Conservation (phyloP, 2,888 invertebrate species). For the Megaustenia siamemsis region DNA sequence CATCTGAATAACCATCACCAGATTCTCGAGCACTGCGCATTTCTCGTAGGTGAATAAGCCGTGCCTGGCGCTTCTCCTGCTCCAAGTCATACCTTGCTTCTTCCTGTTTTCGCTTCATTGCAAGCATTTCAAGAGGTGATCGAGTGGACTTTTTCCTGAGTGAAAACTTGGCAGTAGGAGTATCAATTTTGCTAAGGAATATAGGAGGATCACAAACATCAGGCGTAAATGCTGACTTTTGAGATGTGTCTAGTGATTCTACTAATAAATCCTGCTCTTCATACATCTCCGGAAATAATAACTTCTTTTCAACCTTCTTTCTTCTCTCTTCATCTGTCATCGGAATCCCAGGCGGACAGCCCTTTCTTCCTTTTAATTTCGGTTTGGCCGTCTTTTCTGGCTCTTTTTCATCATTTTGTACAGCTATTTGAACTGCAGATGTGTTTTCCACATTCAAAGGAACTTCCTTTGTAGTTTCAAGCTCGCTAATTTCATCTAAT, state of each 20-base stretch:
- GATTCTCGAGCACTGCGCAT: slow-evolving; percentile 40
- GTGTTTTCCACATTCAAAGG: not conserved
- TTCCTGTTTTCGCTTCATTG: slow-evolving; percentile 69
- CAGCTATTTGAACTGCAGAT: not conserved
- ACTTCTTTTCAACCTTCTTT: not conserved
- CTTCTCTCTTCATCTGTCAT: slow-evolving; percentile 49
- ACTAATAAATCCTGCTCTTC: not conserved
- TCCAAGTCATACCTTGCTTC: slow-evolving; percentile 69
- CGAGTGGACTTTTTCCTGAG: slow-evolving; percentile 70
- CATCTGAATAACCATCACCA: slow-evolving; percentile 26
- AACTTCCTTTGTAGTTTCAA: not conserved
- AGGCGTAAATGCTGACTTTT: slow-evolving; percentile 14
- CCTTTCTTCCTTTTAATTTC: slow-evolving; percentile 49
- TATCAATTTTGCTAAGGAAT: not conserved
- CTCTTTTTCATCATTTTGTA: not conserved
- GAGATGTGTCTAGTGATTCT: not conserved
- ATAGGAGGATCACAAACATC: not conserved
- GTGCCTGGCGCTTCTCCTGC: slow-evolving; percentile 63
- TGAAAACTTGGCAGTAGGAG: slow-evolving; percentile 59
- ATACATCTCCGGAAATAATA: not conserved
- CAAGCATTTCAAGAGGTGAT: slow-evolving; percentile 73
- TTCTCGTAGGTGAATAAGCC: slow-evolving; percentile 37
- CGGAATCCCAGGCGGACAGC: slow-evolving; percentile 46
- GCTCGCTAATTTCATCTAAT: not conserved
- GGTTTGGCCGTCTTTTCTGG: slow-evolving; percentile 12